These are phyloP conservation scores for Diceros bicornis DNA, from an alignment of 2,797 vertebrate genomes.

Conservation along the genomic window DNA sequence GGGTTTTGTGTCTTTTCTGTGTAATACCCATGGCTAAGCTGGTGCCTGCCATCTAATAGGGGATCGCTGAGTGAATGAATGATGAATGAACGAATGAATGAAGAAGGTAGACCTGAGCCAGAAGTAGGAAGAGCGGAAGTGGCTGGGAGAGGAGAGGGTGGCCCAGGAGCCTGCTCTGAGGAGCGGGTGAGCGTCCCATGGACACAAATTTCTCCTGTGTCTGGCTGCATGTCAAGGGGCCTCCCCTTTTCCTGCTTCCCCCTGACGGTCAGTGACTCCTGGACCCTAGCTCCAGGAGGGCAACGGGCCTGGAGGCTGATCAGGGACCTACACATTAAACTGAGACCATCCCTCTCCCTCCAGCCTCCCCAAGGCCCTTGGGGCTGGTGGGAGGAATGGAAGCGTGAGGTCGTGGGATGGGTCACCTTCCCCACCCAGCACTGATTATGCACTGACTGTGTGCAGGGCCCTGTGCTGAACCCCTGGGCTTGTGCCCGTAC, in stretches of 20 bases:
- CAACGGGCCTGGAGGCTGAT: not conserved
- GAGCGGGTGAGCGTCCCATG: not conserved
- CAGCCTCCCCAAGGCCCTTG: not conserved
- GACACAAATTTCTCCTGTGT: not conserved
- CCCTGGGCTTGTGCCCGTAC: not conserved
- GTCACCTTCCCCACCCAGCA: not conserved
- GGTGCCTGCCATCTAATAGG: not conserved
- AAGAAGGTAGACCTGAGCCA: not conserved
- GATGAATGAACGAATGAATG: not conserved
- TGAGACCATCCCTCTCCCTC: not conserved
- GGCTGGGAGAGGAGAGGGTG: not conserved
- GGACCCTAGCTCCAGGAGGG: not conserved
- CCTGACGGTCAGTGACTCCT: not conserved
- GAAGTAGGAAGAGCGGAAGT: not conserved
- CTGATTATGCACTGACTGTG: fast-evolving
- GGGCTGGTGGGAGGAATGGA: not conserved
- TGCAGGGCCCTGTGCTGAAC: not conserved
- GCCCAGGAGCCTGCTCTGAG: not conserved
- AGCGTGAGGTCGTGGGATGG: not conserved
- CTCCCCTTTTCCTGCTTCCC: not conserved
- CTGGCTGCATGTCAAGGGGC: not conserved
- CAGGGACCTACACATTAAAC: not conserved
- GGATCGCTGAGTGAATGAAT: not conserved
- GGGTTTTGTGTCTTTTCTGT: not conserved
- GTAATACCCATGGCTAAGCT: not conserved